phyloP scores from a whole-genome alignment of 2,888 invertebrate genomes.

The Geophilus truncorum region DNA sequence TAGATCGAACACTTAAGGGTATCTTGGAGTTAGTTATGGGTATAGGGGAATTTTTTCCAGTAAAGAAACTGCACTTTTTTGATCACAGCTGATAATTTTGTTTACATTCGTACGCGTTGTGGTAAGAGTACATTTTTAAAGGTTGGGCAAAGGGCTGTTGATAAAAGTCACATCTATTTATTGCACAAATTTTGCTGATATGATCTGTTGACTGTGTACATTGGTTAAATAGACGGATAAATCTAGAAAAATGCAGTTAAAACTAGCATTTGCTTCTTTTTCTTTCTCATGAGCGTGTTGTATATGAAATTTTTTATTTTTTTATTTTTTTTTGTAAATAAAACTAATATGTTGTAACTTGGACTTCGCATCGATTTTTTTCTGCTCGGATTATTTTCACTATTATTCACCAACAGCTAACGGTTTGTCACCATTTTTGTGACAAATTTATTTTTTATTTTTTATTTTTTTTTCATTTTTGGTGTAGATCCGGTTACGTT shows the following conservation, averaged over 20 bases:
- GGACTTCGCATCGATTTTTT: no score
- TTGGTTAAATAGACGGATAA: neutral
- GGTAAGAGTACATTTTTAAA: neutral
- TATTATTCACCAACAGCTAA: no score
- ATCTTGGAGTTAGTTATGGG: neutral
- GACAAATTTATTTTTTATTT: no score
- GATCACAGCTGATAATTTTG: neutral
- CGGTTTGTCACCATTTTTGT: no score
- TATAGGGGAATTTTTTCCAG: neutral
- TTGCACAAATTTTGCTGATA: slow-evolving; percentile 7
- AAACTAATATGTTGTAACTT: no score
- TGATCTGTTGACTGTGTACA: neutral
- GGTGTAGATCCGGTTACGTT: neutral
- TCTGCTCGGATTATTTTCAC: no score
- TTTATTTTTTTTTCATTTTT: neutral
- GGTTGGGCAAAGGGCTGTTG: slow-evolving; percentile 4
- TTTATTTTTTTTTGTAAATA: no score
- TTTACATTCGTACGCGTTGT: neutral
- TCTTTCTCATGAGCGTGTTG: no score
- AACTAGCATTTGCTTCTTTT: neutral
- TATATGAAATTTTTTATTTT: no score
- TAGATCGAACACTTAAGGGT: neutral
- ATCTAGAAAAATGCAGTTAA: neutral
- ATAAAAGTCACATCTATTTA: slow-evolving; percentile 12
- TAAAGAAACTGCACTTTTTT: neutral